Conservation (phyloP, 2,113 vertebrate genomes). For the Macquaria ambigua region DNA sequence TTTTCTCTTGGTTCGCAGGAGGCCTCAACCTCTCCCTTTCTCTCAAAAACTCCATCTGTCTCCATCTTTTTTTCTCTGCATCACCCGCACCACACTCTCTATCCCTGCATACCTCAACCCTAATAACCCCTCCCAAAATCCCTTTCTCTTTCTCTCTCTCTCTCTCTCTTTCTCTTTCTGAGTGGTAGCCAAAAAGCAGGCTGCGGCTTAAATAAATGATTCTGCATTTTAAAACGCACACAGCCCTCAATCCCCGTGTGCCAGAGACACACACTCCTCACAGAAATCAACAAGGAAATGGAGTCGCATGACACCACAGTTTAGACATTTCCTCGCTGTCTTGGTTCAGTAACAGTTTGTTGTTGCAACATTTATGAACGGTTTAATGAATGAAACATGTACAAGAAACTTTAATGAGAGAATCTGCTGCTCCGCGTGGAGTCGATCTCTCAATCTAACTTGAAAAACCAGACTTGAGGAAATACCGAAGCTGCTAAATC, state of each 20-base stretch:
- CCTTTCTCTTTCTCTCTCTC: constrained; percentile 9
- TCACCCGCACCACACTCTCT: not conserved
- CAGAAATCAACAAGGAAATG: constrained; percentile 8
- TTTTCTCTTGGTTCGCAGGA: constrained; percentile 20
- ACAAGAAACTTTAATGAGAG: constrained; percentile 7
- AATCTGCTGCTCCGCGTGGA: constrained; percentile 1
- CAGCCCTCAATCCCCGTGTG: constrained; percentile 13
- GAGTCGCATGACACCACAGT: constrained; percentile 13
- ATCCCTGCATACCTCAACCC: not conserved
- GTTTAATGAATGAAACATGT: constrained; percentile 21
- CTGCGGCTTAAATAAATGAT: constrained; percentile 47
- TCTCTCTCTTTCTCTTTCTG: constrained; percentile 12
- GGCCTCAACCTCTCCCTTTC: not conserved
- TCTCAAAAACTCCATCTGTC: constrained; percentile 25
- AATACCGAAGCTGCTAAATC: not conserved
- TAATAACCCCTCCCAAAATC: constrained; percentile 11
- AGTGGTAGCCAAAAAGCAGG: constrained; percentile 39
- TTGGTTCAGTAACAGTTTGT: constrained; percentile 19
- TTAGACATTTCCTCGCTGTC: constrained; percentile 1
- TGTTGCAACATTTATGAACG: constrained; percentile 34
- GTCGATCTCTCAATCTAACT: not conserved
- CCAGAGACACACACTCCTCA: not conserved
- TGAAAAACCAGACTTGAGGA: not conserved
- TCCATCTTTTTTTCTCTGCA: not conserved
- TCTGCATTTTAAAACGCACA: constrained; percentile 28